Conservation (phyloP, 2,113 vertebrate species). For the Pseudolaguvia tuberculata region DNA sequence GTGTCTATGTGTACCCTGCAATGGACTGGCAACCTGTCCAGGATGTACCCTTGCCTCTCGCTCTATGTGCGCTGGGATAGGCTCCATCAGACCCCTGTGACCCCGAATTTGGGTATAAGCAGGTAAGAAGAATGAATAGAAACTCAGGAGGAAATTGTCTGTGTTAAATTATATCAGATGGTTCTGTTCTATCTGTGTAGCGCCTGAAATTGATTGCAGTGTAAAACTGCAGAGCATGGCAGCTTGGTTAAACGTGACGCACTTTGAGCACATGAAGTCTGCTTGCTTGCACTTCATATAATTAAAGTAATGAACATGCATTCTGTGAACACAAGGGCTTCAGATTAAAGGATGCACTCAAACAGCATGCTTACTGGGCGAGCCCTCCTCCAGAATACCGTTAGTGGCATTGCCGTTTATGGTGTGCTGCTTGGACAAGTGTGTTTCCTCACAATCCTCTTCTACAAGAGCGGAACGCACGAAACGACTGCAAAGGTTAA, state of each 20-base stretch:
- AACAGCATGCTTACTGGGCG: conserved; percentile 80
- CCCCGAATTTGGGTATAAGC: too few relatives aligned
- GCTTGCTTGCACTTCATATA: neutral
- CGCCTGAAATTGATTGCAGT: neutral
- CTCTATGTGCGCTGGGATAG: too few relatives aligned
- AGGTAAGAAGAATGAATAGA: too few relatives aligned
- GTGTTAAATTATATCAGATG: neutral
- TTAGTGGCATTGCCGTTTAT: conserved; percentile 92
- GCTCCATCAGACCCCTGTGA: too few relatives aligned
- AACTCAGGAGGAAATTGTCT: neutral
- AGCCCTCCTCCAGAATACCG: conserved; percentile 90
- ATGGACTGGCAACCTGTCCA: too few relatives aligned
- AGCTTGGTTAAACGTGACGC: neutral
- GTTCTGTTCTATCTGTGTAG: neutral
- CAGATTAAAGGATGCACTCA: conserved; percentile 16
- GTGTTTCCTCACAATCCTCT: conserved; percentile 81
- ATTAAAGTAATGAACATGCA: neutral
- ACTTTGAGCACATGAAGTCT: neutral
- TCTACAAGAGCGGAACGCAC: conserved; percentile 65
- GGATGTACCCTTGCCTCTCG: too few relatives aligned
- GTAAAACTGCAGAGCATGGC: neutral
- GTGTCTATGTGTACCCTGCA: too few relatives aligned
- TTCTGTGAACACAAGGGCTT: conserved; percentile 3
- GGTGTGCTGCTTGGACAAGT: conserved; percentile 79
- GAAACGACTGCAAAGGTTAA: conserved; percentile 62